Base-by-base conservation (phyloP, 1,140 invertebrate genomes). In the Drosophila yakuba region DNA sequence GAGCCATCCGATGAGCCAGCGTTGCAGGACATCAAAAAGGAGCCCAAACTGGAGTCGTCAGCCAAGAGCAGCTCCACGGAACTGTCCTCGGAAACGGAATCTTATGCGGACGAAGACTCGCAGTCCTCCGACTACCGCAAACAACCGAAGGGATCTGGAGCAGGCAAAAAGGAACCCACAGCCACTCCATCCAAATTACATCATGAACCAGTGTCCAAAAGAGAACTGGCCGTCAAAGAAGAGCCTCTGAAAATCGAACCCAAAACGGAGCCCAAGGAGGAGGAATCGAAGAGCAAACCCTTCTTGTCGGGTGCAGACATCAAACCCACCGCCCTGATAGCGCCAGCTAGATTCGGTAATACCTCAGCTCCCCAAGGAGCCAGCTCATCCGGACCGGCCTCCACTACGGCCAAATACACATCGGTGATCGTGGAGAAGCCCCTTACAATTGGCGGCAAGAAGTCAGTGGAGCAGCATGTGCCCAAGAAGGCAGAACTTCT, bases 401-500 rank as follows among this genome's bases (percentile, higher is more conserved):
- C 67, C 1, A 28, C 67, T 20, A 38, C 44, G 23, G 43, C 73
- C 28, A 91, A 91, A 12, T 84, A 81, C 72, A 82, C 83, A 0
- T 91, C 90, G 23, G 84, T 91, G 36, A 91, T 91, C 58, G 78
- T 91, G 20, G 91, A 92, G 50, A 92, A 92, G 20, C 73, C 84
- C 0, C 20, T 78, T 14, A 75, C 60, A 0, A 25, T 80, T 17
- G 17, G 45, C 10, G 85, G 23, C 23, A 81, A 62, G 17, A 67
- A 60, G 38, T 43, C 14, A 0, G 17, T 12, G 7, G 39, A 41
- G 0, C 69, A 55, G 25, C 60, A 48, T 17, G 36, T 47, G 20
- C 41, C 44, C 10, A 74, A 74, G 10, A 88, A 76, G 67, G n/a
- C 39, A 7, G 85, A 63, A 12, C 25, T 48, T 23, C 41, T 47